Base-by-base conservation (phyloP, 2,113 vertebrate species). In the Sterrhoptilus dennistouni region DNA sequence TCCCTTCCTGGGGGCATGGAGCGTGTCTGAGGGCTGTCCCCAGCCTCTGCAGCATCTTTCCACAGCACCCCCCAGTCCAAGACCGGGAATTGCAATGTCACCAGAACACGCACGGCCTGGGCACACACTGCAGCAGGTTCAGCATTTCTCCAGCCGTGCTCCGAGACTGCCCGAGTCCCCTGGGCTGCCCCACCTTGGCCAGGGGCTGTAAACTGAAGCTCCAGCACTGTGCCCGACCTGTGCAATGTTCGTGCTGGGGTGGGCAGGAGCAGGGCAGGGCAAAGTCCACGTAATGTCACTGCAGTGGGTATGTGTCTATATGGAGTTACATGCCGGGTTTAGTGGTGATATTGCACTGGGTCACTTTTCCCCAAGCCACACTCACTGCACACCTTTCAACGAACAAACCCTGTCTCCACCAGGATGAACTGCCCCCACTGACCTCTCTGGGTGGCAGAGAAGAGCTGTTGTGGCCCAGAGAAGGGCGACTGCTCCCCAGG, bases 81-180 rank as follows among this genome's bases (percentile, higher is more conserved):
- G 27, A n/a, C 3, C 9, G 1, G 12, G 54, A 64, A 52, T 5
- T 19, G 11, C 3, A 1, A 11, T 35, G 38, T 12, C 45, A 44
- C 33, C 6, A 20, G 8, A 14, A 13, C 4, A 0, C 4, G 11
- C 4, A 0, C 4, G 8, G n/a, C 49, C 42, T 63, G 14, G 5
- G 66, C 87, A 79, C 29, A 56, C 52, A 3, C 19, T 21, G 56
- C 31, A n/a, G 20, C 12, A 15, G 21, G 76, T n/a, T 84, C 60
- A 52, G 4, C 27, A 24, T 21, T 42, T 22, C 21, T 49, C 25
- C 7, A 22, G 53, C 29, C n/a, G 38, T 23, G 2, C n/a, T 14
- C 45, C 45, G 21, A 28, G 38, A 35, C 71, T 83, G 61, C n/a
- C 38, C 38, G 11, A 35, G 42, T 24, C 8, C 31, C 25, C 27